Evolutionary conservation across 2,888 invertebrate species (phyloP), one percentile per base, ranked within the genome.

Genomic region (Anarsia innoxiella): DNA sequence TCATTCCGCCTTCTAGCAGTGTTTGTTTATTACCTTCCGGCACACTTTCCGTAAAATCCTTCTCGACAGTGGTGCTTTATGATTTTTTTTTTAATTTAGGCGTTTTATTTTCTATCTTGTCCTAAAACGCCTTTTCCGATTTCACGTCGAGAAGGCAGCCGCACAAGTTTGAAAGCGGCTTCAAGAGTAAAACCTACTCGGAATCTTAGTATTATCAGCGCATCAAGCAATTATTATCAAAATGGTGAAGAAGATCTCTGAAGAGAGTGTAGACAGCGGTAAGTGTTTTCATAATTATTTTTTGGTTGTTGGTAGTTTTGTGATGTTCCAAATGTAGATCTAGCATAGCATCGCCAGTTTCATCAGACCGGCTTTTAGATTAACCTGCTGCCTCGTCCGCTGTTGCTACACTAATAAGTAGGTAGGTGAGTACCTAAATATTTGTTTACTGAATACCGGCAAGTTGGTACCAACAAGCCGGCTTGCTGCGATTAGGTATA

Each of bases 181-280:
- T 73, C 68, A 74, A 70, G 78, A 83, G 82, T 79, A 79, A 76
- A 67, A 71, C 66, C 79, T 80, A 76, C 83, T 80, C 79, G 53
- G 65, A 73, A 74, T 75, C 60, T 66, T 66, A 73, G 65, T 68
- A 71, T n/a, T n/a, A n/a, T 70, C 67, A 72, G 74, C 67, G 66
- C 64, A 75, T 71, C 74, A 73, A 62, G 65, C 67, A 72, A 19
- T 8, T 5, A 71, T 48, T 54, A 63, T 70, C 68, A 83, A 58
- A 66, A 86, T 86, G 86, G 86, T 86, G 69, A 86, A 86, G 75
- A 86, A 86, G 76, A 83, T 86, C 66, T 84, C 83, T 57, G 86
- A 86, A 76, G 86, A 86, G 66, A 83, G 85, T 71, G 83, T 83
- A 71, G 85, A 85, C 66, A 84, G 84, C 63, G 86, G 86, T 86